Evolutionary conservation across 1,140 invertebrate genomes (phyloP), one percentile per base, ranked within the genome.

Genomic region (Meloidogyne chitwoodi): DNA sequence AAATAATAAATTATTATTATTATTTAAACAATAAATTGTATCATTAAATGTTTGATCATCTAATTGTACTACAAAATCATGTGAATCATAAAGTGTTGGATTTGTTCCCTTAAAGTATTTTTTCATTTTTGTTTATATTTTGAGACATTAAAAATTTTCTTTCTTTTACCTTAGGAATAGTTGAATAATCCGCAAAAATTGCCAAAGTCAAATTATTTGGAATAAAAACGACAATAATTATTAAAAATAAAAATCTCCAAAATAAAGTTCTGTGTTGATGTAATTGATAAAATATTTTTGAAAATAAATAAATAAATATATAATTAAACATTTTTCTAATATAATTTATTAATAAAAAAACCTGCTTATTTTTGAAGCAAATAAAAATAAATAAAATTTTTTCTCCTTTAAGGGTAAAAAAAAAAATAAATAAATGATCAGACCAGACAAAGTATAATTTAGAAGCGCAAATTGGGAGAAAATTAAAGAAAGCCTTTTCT

Each of bases 1-100:
- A 38, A 27, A 29, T 72, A 72, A 62, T 72, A 72, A 62, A 72
- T 65, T 65, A 38, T 72, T 64, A 8, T 44, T 63, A 48, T 22
- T 34, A 38, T 79, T 72, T 14, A 26, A 34, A 66, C 85, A 84
- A 73, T 79, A 87, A 31, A 86, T 68, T 12, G 85, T 86, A 27
- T 86, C 85, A 71, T 86, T 87, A 77, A 86, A 86, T 48, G 85
- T 77, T 11, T 69, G 31, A 22, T 86, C 86, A 69, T 86, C 85
- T 16, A 86, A 72, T 68, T 86, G 85, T 16, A 86, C 68, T n/a
- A 86, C 82, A 5, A 71, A 66, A 74, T 85, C 80, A 27, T 71
- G 27, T 14, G 68, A 72, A 44, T 87, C 83, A 63, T 86, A 86
- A 27, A 86, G 75, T 34, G 85, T 87, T 22, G 86, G 85, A 70